Percentiles rank a stretch among this genome's conserved stretches.
These are phyloP conservation scores for Oligia fasciuncula DNA, from an alignment of 2,888 invertebrate species.

Conservation along the genomic window DNA sequence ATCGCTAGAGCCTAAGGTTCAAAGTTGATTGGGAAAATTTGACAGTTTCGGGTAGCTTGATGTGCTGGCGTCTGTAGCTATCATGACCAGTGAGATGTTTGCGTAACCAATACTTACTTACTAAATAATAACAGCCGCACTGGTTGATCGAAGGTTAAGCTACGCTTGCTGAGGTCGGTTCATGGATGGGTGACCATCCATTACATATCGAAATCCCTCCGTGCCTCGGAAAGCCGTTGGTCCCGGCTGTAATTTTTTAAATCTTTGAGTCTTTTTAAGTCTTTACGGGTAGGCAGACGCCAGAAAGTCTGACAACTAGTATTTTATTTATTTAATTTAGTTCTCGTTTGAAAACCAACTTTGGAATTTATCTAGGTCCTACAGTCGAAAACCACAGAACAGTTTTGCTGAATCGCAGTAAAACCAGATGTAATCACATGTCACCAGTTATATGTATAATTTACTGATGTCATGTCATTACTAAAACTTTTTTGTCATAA, in stretches of 20 bases:
- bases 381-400: background rate
- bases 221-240: background rate
- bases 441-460: background rate
- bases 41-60: too few species aligned
- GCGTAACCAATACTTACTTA: background rate
- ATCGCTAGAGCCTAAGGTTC: too few species aligned
- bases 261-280: background rate
- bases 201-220: background rate
- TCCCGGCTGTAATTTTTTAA: background rate
- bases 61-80: too few species aligned
- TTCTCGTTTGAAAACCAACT: background rate
- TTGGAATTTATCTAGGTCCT: background rate
- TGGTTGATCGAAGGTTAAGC: background rate
- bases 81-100: background rate
- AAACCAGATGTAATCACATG: background rate
- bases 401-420: too few species aligned
- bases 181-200: background rate
- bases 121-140: background rate
- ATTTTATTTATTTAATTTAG: background rate
- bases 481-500: slow-evolving; percentile 1
- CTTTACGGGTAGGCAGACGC: background rate
- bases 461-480: background rate
- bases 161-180: background rate
- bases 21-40: too few species aligned
- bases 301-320: background rate